Conservation (phyloP, 1,140 invertebrate genomes). For the Nymphalis io region DNA sequence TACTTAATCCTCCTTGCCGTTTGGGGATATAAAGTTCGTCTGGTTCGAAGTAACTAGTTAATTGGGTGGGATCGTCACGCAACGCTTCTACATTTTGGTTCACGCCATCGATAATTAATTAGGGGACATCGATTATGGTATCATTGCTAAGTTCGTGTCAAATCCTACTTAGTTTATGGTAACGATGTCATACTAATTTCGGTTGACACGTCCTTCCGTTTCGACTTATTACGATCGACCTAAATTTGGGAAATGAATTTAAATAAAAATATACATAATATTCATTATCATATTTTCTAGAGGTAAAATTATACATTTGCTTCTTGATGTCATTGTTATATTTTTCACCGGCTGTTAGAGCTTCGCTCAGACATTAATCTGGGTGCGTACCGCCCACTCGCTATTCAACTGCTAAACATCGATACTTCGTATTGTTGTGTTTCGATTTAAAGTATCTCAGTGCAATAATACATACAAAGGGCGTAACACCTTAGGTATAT, state of each 20-base stretch:
- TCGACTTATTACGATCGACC: conserved; percentile 9
- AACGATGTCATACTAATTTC: conserved; percentile 22
- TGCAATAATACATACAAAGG: no score
- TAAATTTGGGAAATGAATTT: conserved; percentile 6
- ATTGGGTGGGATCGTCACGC: conserved; percentile 44
- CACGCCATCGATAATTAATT: conserved; percentile 52
- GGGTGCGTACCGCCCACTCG: no score
- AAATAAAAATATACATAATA: neutral
- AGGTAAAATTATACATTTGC: no score
- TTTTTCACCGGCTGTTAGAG: no score
- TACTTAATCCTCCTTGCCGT: conserved; percentile 40
- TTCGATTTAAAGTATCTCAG: no score
- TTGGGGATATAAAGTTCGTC: conserved; percentile 46
- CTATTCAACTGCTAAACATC: no score
- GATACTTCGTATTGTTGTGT: no score
- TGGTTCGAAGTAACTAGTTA: conserved; percentile 42
- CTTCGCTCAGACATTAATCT: no score
- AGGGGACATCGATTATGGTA: conserved; percentile 42
- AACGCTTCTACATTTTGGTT: conserved; percentile 27
- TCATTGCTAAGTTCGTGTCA: conserved; percentile 36
- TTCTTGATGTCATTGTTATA: no score
- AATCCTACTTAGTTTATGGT: conserved; percentile 7
- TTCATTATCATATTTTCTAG: neutral
- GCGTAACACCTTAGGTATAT: no score
- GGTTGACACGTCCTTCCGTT: conserved; percentile 7